Evolutionary conservation across 2,888 invertebrate species (phyloP), one percentile per base, ranked within the genome.

Genomic region (Beris morrisii): DNA sequence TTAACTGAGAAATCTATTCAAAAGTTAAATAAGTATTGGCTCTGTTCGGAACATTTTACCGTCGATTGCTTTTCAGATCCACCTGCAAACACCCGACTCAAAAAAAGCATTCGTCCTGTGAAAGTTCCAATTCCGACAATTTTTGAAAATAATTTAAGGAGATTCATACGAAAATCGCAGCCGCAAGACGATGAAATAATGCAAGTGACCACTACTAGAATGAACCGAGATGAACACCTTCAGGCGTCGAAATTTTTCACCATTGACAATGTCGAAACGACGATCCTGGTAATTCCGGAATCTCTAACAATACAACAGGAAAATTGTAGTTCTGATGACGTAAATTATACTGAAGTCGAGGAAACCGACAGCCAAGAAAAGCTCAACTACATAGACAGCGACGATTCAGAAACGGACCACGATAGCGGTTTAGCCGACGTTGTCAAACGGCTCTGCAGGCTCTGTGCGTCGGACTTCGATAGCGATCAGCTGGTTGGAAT

Each of bases 1-100:
- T 44, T 70, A 6, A 56, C 54, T 11, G 55, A 43, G 4, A 69
- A 69, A 43, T 58, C 68, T 15, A 31, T 69, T 53, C 65, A 66
- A 28, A 64, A 52, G n/a, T 13, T 69, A 12, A 69, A 54, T 1
- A 71, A 71, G 31, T 71, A 71, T 31, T 69, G 57, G 52, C 55
- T 71, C 7, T 71, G 70, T 53, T 69, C 69, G 2, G 69, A 69
- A 30, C 70, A 71, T 54, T 71, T 71, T 45, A 69, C 66, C 5
- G 57, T 67, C 30, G 67, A 71, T 11, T 69, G 70, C 48, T 71
- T 71, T 38, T 11, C 44, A 3, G 69, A 71, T 65, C 66, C 69
- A 5, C 53, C 59, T 11, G 30, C 30, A 7, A 69, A 69, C 54
- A 66, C 65, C 7, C 64, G 48, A n/a, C 63, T 70, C 4, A 69